Conservation (phyloP, 1,140 invertebrate species). For the Zophobas morio region DNA sequence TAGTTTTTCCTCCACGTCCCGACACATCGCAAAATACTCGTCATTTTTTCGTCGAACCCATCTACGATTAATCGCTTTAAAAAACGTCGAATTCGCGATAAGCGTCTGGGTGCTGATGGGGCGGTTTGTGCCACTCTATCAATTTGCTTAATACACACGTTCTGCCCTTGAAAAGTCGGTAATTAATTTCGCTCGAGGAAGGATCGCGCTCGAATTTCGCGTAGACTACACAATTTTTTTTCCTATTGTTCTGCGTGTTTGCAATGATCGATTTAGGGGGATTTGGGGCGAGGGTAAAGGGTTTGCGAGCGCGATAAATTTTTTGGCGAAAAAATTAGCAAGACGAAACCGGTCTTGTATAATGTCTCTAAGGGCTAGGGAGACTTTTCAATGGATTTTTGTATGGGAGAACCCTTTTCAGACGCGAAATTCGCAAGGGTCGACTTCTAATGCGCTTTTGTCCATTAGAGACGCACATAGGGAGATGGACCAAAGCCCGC, state of each 20-base stretch:
- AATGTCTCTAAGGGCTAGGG: slow-evolving; percentile 19
- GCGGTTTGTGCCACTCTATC: neutral
- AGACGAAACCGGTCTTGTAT: slow-evolving; percentile 40
- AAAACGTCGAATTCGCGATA: slow-evolving; percentile 12
- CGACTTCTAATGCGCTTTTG: slow-evolving; percentile 48
- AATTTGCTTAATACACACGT: neutral
- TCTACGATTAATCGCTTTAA: slow-evolving; percentile 3
- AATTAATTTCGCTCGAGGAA: neutral
- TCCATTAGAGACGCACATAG: slow-evolving; percentile 46
- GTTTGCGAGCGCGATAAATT: neutral
- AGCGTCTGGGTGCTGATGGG: slow-evolving; percentile 33
- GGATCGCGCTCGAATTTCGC: neutral
- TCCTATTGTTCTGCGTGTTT: neutral
- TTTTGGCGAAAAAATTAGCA: slow-evolving; percentile 49
- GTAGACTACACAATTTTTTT: neutral
- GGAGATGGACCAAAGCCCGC: slow-evolving; percentile 5
- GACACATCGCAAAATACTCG: neutral
- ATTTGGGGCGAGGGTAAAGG: neutral
- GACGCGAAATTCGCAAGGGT: slow-evolving; percentile 48
- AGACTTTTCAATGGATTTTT: slow-evolving; percentile 46
- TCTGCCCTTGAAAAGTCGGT: slow-evolving; percentile 13
- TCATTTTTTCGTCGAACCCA: slow-evolving; percentile 2
- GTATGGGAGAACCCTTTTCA: slow-evolving; percentile 43
- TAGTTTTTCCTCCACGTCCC: slow-evolving; percentile 23
- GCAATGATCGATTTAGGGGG: neutral